Conservation (phyloP, 2,113 vertebrate genomes). For the Oreotrochilus melanogaster region DNA sequence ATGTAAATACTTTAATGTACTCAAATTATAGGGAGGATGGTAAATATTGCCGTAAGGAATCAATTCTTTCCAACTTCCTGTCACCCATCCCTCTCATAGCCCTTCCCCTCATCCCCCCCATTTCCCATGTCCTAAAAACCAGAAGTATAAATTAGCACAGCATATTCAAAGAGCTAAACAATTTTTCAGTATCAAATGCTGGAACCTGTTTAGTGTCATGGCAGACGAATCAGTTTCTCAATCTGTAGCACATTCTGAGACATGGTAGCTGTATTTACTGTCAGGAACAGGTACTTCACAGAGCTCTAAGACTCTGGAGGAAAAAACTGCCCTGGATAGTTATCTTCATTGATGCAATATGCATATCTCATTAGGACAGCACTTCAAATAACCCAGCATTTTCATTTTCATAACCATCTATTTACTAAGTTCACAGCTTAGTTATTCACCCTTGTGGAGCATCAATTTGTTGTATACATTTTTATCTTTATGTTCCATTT, state of each 20-base stretch:
- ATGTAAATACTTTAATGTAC: neutral
- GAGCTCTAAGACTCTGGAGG: neutral
- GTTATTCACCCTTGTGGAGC: neutral
- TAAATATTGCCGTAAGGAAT: neutral
- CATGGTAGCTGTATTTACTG: neutral
- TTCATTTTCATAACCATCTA: neutral
- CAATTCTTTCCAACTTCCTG: neutral
- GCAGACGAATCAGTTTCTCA: neutral
- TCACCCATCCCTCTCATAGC: no score
- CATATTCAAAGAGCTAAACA: neutral
- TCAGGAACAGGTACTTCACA: neutral
- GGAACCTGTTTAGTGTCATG: no score
- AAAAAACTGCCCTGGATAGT: neutral
- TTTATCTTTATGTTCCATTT: neutral
- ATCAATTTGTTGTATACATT: neutral
- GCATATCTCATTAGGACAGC: neutral
- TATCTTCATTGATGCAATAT: neutral
- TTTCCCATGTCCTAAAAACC: neutral
- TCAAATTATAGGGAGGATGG: neutral
- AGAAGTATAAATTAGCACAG: neutral
- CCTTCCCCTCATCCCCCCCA: no score
- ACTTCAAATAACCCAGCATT: neutral
- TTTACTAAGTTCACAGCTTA: neutral
- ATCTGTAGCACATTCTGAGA: neutral
- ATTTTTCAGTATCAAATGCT: neutral